Evolutionary conservation across 1,140 invertebrate genomes (phyloP).

Genomic region (Hylyphantes graminicola): DNA sequence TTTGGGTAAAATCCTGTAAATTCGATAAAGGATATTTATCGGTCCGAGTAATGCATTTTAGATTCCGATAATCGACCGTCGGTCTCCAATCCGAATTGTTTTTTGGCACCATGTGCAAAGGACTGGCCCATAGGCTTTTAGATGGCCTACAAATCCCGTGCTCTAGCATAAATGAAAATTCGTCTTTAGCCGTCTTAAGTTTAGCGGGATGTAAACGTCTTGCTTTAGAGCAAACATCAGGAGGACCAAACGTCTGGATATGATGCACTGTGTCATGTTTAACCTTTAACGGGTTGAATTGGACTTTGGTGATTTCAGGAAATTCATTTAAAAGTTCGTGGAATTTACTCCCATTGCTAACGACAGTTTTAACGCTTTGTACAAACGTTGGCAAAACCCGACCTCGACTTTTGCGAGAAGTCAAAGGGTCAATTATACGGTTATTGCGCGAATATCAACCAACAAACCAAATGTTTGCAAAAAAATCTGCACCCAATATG

Average conservation of each 20-base stretch:
- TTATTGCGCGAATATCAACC: no score
- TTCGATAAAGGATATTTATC: no score
- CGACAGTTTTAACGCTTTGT: not conserved
- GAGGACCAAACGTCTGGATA: slow-evolving; percentile 10
- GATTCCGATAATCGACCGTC: no score
- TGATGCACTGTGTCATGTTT: slow-evolving; percentile 9
- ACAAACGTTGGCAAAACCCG: not conserved
- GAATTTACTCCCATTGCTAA: not conserved
- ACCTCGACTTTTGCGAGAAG: no score
- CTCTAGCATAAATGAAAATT: slow-evolving; percentile 12
- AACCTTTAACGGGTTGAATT: not conserved
- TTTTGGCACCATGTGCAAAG: no score
- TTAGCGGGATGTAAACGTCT: slow-evolving; percentile 1
- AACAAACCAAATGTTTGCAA: no score
- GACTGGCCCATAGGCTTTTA: slow-evolving; percentile 68
- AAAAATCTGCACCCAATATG: no score
- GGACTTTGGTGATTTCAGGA: not conserved
- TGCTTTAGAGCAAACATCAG: slow-evolving; percentile 4
- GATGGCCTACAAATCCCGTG: slow-evolving; percentile 66
- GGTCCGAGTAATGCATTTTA: no score
- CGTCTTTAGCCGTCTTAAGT: not conserved
- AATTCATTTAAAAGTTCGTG: slow-evolving; percentile 1
- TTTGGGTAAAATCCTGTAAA: no score
- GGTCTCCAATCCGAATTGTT: no score
- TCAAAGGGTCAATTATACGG: no score